These are phyloP conservation scores for Corythornis vintsioides DNA, from an alignment of 2,113 vertebrate genomes.

Conservation along the genomic window DNA sequence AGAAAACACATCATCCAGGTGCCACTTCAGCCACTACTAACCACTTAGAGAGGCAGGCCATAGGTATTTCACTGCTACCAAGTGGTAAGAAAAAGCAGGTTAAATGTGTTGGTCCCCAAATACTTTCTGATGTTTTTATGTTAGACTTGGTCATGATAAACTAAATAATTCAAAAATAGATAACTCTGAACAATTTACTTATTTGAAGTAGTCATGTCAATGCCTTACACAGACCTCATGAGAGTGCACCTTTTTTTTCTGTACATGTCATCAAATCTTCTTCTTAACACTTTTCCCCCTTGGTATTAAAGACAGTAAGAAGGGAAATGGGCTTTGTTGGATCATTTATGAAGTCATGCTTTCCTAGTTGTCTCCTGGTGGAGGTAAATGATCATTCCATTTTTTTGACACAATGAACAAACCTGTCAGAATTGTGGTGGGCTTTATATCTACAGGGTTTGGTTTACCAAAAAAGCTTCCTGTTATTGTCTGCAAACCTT, in stretches of 20 bases:
- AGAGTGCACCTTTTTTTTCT: background rate
- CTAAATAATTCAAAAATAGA: background rate
- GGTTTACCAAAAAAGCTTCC: conserved; percentile 40
- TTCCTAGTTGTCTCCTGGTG: background rate
- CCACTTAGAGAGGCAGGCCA: background rate
- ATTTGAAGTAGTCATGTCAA: background rate
- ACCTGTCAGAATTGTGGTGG: background rate
- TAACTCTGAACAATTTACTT: background rate
- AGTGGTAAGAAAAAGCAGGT: background rate
- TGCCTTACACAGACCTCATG: background rate
- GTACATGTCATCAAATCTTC: background rate
- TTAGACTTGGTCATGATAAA: background rate
- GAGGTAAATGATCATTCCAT: background rate
- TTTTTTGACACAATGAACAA: background rate
- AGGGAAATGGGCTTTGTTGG: background rate
- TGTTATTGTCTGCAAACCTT: conserved; percentile 43
- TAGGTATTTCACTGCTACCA: background rate
- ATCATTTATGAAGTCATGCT: background rate
- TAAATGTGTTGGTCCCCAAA: background rate
- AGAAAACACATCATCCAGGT: background rate
- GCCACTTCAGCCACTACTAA: background rate
- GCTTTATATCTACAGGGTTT: background rate
- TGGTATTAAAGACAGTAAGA: background rate
- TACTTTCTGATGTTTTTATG: background rate
- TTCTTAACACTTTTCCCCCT: background rate